These are phyloP conservation scores for Aporophyla lueneburgensis DNA, from an alignment of 2,888 invertebrate genomes.

Conservation along the genomic window DNA sequence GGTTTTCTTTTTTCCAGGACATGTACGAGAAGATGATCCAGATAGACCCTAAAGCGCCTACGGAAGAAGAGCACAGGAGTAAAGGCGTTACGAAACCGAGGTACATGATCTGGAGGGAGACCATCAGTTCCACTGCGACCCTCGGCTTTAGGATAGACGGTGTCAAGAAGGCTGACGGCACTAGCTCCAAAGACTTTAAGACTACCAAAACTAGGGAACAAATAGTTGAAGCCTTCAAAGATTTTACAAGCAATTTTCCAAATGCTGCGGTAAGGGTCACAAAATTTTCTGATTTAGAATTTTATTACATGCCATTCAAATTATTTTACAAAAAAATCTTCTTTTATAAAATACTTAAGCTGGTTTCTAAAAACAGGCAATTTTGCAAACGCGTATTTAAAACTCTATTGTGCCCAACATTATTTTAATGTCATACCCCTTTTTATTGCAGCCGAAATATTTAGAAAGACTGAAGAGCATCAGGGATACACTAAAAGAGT, in stretches of 20 bases:
- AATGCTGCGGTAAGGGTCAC: conserved; percentile 93
- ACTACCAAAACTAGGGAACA: conserved; percentile 96
- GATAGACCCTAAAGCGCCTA: conserved; percentile 97
- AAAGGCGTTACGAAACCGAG: conserved; percentile 98
- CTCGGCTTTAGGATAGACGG: conserved; percentile 99
- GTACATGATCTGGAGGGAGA: conserved; percentile 99
- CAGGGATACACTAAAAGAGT: conserved; percentile 95
- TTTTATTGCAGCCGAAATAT: conserved; percentile 93
- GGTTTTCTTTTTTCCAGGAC: conserved; percentile 91
- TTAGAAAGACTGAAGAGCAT: conserved; percentile 96
- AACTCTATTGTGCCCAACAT: not conserved
- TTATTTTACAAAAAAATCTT: not conserved
- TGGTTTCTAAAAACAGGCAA: not conserved
- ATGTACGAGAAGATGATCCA: conserved; percentile 99
- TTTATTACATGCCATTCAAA: not conserved
- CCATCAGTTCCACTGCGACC: conserved; percentile 98
- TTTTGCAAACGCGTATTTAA: not conserved
- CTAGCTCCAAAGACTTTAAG: conserved; percentile 98
- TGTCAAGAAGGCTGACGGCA: conserved; percentile 96
- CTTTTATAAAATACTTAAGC: not conserved
- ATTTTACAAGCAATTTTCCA: conserved; percentile 95
- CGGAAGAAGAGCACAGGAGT: conserved; percentile 96
- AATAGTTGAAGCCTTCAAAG: conserved; percentile 94
- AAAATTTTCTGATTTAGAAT: not conserved
- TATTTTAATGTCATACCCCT: conserved; percentile 5